These are phyloP conservation scores for Dascillus cervinus DNA, from an alignment of 2,888 invertebrate species.

Conservation along the genomic window DNA sequence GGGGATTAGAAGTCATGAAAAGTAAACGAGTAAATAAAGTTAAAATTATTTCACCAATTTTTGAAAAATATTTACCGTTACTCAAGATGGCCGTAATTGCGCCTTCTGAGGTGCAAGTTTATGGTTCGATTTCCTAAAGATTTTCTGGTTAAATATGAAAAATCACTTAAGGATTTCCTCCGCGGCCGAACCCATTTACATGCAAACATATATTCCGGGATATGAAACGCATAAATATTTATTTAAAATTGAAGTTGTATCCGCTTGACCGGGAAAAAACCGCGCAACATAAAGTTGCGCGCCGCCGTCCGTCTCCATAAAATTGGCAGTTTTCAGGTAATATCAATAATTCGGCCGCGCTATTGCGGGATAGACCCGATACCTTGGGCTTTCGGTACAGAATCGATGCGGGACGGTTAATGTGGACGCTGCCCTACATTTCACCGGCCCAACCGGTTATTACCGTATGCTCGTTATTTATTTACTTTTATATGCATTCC, in stretches of 20 bases:
- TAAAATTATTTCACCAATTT: too few relatives aligned
- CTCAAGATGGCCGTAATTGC: too few relatives aligned
- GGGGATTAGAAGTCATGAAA: too few relatives aligned
- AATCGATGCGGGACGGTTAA: conserved; percentile 5
- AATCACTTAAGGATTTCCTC: conserved; percentile 12
- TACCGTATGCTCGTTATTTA: too few relatives aligned
- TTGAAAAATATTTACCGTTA: too few relatives aligned
- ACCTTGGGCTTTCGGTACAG: neutral
- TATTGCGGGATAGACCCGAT: conserved; percentile 8
- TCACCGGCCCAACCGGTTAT: conserved; percentile 1
- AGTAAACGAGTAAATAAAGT: too few relatives aligned
- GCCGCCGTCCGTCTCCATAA: conserved; percentile 20
- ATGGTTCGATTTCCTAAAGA: too few relatives aligned
- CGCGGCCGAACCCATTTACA: conserved; percentile 11
- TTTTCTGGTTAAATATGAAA: too few relatives aligned
- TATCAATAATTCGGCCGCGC: conserved; percentile 26
- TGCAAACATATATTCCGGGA: conserved; percentile 12
- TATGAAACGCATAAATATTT: conserved; percentile 17
- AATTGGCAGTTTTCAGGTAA: conserved; percentile 25
- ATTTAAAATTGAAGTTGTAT: conserved; percentile 12
- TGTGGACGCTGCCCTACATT: conserved; percentile 10
- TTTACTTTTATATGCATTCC: too few relatives aligned
- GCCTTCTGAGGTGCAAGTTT: too few relatives aligned
- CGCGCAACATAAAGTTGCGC: conserved; percentile 7
- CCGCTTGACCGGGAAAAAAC: neutral